phyloP scores from a whole-genome alignment of 2,797 vertebrate species.

The Sardinella longiceps region DNA sequence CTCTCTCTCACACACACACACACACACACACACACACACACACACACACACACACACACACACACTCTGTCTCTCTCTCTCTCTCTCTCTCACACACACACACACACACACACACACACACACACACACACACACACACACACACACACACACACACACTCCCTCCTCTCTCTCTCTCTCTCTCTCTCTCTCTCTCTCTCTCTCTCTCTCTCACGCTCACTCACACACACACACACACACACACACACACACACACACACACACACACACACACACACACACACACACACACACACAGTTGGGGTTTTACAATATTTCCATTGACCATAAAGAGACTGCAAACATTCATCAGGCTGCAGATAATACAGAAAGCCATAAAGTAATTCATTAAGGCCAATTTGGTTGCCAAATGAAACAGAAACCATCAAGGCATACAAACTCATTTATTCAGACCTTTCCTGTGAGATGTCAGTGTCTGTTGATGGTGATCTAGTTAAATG shows the following conservation, averaged over 20 bases:
- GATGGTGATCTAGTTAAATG: background rate
- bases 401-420: background rate
- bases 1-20: background rate
- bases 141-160: too few relatives aligned
- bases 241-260: background rate
- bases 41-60: background rate
- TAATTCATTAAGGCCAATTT: background rate
- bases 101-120: constrained; percentile 4
- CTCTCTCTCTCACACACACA: background rate
- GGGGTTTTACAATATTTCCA: background rate
- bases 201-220: background rate
- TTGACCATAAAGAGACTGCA: background rate
- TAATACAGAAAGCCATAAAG: background rate
- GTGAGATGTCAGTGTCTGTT: background rate
- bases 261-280: background rate
- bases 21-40: background rate
- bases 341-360: background rate
- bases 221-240: background rate
- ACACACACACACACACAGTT: background rate
- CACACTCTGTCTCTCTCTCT: background rate
- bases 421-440: background rate
- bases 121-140: background rate
- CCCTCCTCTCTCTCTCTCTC: too few relatives aligned
- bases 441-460: background rate
- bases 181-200: background rate